Evolutionary conservation across 64 coral and sea anemone genomes (phyloP).

Genomic region (Stichodactyla helianthus): DNA sequence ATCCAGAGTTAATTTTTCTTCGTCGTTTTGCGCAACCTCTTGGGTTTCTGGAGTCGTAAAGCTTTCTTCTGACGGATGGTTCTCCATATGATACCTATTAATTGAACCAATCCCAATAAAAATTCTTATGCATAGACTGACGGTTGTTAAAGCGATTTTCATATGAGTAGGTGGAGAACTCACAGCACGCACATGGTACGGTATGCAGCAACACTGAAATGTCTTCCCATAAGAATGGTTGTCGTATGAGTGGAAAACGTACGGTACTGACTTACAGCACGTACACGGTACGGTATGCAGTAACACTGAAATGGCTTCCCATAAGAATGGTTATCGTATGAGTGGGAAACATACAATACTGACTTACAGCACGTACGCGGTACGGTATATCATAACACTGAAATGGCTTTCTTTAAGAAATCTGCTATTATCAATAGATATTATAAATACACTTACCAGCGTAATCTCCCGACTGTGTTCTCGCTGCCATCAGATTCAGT

Average conservation of each 20-base stretch:
- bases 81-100: not conserved
- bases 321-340: too few species aligned
- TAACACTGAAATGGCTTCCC: too few species aligned
- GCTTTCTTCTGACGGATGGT: not conserved
- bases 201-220: too few species aligned
- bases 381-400: too few species aligned
- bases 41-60: not conserved
- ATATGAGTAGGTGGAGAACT: not conserved
- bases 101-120: not conserved
- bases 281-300: too few species aligned
- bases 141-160: not conserved
- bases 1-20: slow-evolving; percentile 37
- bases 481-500: not conserved
- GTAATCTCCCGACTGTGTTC: not conserved
- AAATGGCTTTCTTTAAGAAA: too few species aligned
- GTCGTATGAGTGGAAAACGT: too few species aligned
- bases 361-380: too few species aligned
- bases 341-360: too few species aligned
- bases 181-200: too few species aligned
- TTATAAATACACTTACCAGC: not conserved
- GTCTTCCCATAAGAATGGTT: too few species aligned
- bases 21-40: slow-evolving; percentile 10
- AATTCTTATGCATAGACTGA: not conserved
- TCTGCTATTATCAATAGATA: not conserved
- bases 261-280: too few species aligned